A percentile compares a stretch with the other conserved stretches of the same genome.
These are phyloP conservation scores for Pygocentrus nattereri DNA, from an alignment of 2,797 vertebrate genomes.

Conservation along the genomic window DNA sequence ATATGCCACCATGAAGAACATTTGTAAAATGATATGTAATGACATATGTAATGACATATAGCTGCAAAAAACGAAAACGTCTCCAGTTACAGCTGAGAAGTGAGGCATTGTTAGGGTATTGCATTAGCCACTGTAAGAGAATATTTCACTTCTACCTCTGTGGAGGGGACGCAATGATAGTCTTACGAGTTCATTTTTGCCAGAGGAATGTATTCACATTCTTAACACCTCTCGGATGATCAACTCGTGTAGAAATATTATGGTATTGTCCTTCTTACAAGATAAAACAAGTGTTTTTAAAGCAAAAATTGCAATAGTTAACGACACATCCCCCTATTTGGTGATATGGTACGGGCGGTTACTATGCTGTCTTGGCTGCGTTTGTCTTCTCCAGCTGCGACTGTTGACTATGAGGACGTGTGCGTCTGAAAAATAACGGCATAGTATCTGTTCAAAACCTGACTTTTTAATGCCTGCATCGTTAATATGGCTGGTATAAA, in stretches of 20 bases:
- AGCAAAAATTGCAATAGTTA: background rate
- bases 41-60: too few species aligned
- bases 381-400: constrained; percentile 68
- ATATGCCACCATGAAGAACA: background rate
- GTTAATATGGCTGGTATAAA: constrained; percentile 72
- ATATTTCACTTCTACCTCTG: background rate
- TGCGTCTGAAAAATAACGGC: constrained; percentile 41
- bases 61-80: background rate
- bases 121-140: constrained; percentile 19
- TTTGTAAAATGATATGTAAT: background rate
- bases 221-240: background rate
- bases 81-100: background rate
- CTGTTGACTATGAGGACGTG: constrained; percentile 69
- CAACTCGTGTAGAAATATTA: too few species aligned
- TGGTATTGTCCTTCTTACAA: background rate
- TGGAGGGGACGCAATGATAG: background rate
- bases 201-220: background rate
- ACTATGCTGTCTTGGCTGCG: constrained; percentile 66
- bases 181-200: background rate
- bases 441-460: constrained; percentile 24
- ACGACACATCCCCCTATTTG: background rate
- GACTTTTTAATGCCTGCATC: constrained; percentile 40
- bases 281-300: background rate
- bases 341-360: constrained; percentile 75
- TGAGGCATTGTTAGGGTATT: constrained; percentile 33